Conservation (phyloP, 2,888 invertebrate genomes). For the Antitype chi region DNA sequence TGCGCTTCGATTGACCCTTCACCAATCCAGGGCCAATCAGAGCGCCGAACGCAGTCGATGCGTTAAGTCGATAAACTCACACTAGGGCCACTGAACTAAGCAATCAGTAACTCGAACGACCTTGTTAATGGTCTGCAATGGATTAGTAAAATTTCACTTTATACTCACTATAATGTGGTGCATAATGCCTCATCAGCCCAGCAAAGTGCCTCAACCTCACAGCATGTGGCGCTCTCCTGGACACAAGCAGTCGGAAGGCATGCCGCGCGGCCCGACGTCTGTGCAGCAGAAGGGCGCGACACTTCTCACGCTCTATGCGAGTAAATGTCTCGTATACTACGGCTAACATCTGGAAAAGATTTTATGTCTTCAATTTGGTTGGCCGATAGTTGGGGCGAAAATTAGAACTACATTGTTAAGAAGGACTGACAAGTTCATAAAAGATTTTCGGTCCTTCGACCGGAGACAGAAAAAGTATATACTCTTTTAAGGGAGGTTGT, state of each 20-base stretch:
- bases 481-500: no score
- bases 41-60: no score
- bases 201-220: conserved; percentile 94
- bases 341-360: conserved; percentile 93
- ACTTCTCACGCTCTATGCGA: conserved; percentile 95
- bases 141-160: not conserved
- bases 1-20: no score
- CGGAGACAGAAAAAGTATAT: not conserved
- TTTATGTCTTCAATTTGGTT: not conserved
- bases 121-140: not conserved
- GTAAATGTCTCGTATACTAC: conserved; percentile 98
- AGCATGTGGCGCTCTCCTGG: conserved; percentile 93
- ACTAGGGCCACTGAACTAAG: no score
- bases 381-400: not conserved
- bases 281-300: conserved; percentile 95
- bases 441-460: not conserved
- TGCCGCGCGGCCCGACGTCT: conserved; percentile 95
- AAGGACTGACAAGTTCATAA: not conserved
- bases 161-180: conserved; percentile 91
- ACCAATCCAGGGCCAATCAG: no score
- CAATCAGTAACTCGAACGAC: not conserved
- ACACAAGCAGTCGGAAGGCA: conserved; percentile 95
- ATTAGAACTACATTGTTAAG: not conserved
- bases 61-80: no score
- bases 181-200: conserved; percentile 95